These are phyloP conservation scores for Elachura formosa DNA, from an alignment of 2,113 vertebrate species.

Conservation along the genomic window DNA sequence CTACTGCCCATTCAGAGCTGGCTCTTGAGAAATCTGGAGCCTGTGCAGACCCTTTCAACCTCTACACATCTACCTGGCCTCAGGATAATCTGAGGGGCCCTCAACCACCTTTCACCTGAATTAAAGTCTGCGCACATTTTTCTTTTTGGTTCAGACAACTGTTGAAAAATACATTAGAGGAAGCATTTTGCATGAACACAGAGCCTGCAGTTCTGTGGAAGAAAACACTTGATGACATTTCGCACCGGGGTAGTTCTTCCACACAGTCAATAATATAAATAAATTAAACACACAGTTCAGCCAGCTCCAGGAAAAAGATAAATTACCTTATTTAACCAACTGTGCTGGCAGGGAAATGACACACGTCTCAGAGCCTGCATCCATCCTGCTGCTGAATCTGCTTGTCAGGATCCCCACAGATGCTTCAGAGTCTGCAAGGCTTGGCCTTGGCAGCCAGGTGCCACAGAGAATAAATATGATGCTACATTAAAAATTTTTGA, in stretches of 20 bases:
- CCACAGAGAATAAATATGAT: background rate
- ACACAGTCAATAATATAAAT: constrained; percentile 18
- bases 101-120: background rate
- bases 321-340: constrained; percentile 32
- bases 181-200: background rate
- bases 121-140: background rate
- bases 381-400: background rate
- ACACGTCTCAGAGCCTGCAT: background rate
- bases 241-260: background rate
- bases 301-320: background rate
- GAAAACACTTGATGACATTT: background rate
- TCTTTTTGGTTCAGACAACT: background rate
- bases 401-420: background rate
- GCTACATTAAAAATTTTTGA: background rate
- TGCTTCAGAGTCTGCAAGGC: background rate
- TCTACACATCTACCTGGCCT: background rate
- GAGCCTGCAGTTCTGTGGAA: background rate
- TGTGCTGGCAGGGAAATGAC: background rate
- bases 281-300: background rate
- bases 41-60: background rate
- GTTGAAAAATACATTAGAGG: background rate
- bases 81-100: background rate
- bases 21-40: background rate
- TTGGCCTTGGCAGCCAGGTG: background rate
- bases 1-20: background rate